Percentiles rank a stretch among this genome's conserved stretches.
These are phyloP conservation scores for Pangasius krempfi DNA, from an alignment of 2,797 vertebrate species.

Conservation along the genomic window DNA sequence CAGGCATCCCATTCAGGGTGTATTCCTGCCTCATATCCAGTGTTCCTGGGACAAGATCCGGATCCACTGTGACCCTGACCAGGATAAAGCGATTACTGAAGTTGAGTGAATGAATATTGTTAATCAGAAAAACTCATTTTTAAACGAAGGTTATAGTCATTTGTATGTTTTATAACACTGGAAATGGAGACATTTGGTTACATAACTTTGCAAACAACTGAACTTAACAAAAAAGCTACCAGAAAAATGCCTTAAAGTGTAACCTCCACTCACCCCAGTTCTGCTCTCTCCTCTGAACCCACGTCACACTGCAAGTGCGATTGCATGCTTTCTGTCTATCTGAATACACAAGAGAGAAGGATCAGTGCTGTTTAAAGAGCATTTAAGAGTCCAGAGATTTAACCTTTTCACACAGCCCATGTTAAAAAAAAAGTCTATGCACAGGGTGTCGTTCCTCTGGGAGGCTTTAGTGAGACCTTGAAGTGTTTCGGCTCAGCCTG, in stretches of 20 bases:
- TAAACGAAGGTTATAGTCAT: background rate
- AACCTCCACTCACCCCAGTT: background rate
- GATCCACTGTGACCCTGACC: background rate
- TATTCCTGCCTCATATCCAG: background rate
- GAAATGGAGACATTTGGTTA: background rate
- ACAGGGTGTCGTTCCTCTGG: conserved; percentile 63
- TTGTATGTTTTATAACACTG: background rate
- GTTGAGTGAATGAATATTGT: background rate
- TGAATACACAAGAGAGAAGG: conserved; percentile 39
- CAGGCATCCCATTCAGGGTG: background rate
- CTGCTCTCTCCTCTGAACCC: conserved; percentile 6
- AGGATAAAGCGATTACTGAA: background rate
- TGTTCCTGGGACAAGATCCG: background rate
- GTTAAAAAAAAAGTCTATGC: conserved; percentile 54
- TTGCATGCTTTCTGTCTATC: conserved; percentile 20
- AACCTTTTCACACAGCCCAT: conserved; percentile 56
- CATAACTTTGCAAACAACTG: background rate
- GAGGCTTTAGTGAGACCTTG: conserved; percentile 68
- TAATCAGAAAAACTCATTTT: background rate
- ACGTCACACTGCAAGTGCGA: conserved; percentile 8
- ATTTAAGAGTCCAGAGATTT: conserved; percentile 58
- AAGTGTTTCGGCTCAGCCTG: conserved; percentile 69
- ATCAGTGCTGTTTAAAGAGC: conserved; percentile 52
- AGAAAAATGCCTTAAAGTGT: background rate
- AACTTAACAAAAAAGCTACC: background rate